phyloP scores from a whole-genome alignment of 2,888 invertebrate genomes.

The Limnephilus lunatus region DNA sequence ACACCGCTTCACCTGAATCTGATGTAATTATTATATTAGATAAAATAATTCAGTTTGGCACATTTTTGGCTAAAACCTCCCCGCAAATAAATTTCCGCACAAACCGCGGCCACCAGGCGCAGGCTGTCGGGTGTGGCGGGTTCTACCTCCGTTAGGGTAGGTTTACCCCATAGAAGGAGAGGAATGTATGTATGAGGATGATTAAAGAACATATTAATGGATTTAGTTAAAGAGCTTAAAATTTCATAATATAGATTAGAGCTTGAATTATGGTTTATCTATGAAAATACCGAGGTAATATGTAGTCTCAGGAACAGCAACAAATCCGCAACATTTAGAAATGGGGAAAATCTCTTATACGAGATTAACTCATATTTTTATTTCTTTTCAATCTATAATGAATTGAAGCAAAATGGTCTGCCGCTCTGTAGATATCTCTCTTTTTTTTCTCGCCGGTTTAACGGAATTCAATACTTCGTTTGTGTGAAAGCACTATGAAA shows the following conservation, averaged over 20 bases:
- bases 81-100: neutral
- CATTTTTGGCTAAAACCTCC: neutral
- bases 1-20: neutral
- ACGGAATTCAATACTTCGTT: no score
- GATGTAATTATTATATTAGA: neutral
- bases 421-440: no score
- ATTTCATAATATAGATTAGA: neutral
- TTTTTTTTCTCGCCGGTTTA: no score
- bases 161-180: neutral
- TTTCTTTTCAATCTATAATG: no score
- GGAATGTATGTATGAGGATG: neutral
- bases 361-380: no score
- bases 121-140: neutral
- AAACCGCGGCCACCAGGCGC: neutral
- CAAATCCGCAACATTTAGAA: no score
- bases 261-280: neutral
- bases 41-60: neutral
- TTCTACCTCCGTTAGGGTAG: neutral
- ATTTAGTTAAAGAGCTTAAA: neutral
- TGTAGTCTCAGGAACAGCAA: no score
- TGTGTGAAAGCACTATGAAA: no score
- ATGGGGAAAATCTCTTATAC: no score
- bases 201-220: neutral
- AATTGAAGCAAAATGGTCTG: no score
- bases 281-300: no score